Conservation (phyloP, 2,113 vertebrate species). For the Siphamia tubifer region DNA sequence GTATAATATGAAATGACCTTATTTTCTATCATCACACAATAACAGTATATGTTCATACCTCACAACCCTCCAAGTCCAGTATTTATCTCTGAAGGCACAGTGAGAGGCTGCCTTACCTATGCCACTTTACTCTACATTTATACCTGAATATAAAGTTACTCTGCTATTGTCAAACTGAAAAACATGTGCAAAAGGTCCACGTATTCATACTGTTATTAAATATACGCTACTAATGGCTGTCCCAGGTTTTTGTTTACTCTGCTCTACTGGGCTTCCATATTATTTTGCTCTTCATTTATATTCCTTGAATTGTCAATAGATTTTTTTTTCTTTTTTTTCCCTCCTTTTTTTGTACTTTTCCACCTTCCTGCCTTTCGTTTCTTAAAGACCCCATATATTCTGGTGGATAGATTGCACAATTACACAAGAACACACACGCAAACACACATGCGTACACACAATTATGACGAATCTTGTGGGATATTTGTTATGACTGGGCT, state of each 20-base stretch:
- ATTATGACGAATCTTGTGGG: slow-evolving; percentile 78
- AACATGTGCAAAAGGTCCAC: no score
- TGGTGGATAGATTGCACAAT: slow-evolving; percentile 27
- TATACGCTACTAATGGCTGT: neutral
- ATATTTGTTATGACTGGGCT: slow-evolving; percentile 82
- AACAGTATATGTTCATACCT: no score
- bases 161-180: no score
- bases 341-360: slow-evolving; percentile 18
- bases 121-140: no score
- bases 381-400: slow-evolving; percentile 50
- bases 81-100: no score
- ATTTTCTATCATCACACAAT: no score
- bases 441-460: slow-evolving; percentile 45
- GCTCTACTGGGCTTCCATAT: neutral
- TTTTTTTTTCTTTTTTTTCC: neutral
- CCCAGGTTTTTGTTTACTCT: slow-evolving; percentile 17
- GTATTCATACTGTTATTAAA: no score
- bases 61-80: no score
- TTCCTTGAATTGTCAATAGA: neutral
- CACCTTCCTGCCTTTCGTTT: slow-evolving; percentile 46
- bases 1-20: no score
- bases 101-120: no score
- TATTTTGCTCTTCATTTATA: neutral
- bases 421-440: slow-evolving; percentile 19
- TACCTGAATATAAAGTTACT: no score